Base-by-base conservation (phyloP, 2,797 vertebrate genomes). In the Ptychobarbus kaznakovi region DNA sequence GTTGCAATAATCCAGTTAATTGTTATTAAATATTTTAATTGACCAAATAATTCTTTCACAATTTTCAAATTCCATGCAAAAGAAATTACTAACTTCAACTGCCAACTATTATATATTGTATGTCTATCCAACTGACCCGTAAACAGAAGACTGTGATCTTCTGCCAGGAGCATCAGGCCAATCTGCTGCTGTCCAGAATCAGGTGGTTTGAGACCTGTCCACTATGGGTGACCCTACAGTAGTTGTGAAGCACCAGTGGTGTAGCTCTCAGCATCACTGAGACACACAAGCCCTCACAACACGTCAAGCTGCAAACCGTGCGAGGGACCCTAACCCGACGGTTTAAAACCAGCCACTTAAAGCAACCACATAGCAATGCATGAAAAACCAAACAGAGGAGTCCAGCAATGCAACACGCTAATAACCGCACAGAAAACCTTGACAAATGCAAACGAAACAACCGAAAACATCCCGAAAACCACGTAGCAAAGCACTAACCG, bases 221-320 rank as follows among this genome's bases (percentile, higher is more conserved):
- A 70, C 68, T 70, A 42, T 42, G 38, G 38, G 68, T 70, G 38
- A 70, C 38, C 68, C 38, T 70, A 22, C 20, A n/a, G 68, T 70
- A 70, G 68, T n/a, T 70, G 68, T 70, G 38, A 42, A 42, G 65
- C 20, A 38, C 65, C 65, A 68, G 68, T 11, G 38, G 68, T 0
- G 4, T 70, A 69, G 68, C 68, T 69, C 38, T 69, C 68, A 69
- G 38, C 20, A 69, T 69, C 38, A 69, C 68, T 42, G 68, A 69
- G 12, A 38, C 68, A 69, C 66, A 69, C 66, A 69, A 40, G 35
- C 66, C 66, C 35, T 69, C 35, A 69, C 18, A 40, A 35, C 66
- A 70, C 69, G 6, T 72, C 69, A 72, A 72, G 69, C 69, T 68
- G 65, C 65, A 68, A 68, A 38, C 65, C 32, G 1, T 38, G 65